Conservation (phyloP, 2,888 invertebrate genomes). For the Aquatica leii region DNA sequence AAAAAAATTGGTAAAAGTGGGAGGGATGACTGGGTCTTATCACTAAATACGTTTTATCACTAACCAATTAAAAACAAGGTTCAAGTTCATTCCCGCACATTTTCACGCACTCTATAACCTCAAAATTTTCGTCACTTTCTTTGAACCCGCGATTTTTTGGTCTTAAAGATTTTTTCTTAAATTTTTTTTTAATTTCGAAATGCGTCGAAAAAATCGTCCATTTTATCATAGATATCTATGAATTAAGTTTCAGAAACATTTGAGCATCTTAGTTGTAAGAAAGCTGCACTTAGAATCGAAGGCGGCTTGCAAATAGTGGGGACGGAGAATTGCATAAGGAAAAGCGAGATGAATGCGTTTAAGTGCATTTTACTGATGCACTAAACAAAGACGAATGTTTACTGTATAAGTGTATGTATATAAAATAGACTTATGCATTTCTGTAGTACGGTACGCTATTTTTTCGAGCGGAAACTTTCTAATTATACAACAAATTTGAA, state of each 20-base stretch:
- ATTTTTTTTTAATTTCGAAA: constrained; percentile 5
- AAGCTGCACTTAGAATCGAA: constrained; percentile 47
- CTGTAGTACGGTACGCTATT: constrained; percentile 40
- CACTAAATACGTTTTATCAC: constrained; percentile 25
- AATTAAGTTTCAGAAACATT: constrained; percentile 57
- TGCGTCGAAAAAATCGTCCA: constrained; percentile 43
- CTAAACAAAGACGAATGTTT: constrained; percentile 37
- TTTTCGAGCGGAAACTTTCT: constrained; percentile 37
- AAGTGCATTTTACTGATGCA: constrained; percentile 36
- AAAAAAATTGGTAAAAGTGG: constrained; percentile 6
- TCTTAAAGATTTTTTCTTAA: constrained; percentile 7
- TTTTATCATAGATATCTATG: constrained; percentile 56
- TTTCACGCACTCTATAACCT: constrained; percentile 38
- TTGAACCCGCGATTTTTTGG: constrained; percentile 17
- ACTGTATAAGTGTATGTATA: constrained; percentile 39
- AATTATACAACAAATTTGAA: too few species aligned
- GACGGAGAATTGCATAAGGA: constrained; percentile 50
- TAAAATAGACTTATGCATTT: constrained; percentile 42
- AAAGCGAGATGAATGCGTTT: constrained; percentile 38
- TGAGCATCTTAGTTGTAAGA: constrained; percentile 57
- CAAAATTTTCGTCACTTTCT: constrained; percentile 30
- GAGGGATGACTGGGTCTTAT: constrained; percentile 19
- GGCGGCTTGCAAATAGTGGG: constrained; percentile 44
- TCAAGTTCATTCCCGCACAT: constrained; percentile 38
- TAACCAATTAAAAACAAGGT: constrained; percentile 36